Percentiles rank a stretch among this genome's conserved stretches.
Conservation (phyloP, 2,113 vertebrate species). For the Microtus montanus region DNA sequence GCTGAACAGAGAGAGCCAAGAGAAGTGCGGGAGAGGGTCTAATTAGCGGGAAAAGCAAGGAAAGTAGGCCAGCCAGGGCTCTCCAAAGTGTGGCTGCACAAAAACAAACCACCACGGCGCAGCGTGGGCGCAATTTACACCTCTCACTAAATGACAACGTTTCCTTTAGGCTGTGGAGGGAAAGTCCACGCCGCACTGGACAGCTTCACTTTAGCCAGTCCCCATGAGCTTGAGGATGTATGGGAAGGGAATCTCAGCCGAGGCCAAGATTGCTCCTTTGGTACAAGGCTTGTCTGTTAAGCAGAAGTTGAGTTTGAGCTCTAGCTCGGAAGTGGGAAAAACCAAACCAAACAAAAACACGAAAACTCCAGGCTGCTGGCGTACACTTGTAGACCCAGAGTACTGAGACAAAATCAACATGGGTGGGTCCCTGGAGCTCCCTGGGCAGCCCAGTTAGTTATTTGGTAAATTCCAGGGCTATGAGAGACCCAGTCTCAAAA, state of each 20-base stretch:
- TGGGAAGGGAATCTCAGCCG: slow-evolving; percentile 64
- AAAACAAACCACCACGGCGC: slow-evolving; percentile 57
- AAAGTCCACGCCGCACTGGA: slow-evolving; percentile 69
- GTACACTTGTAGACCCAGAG: too few species aligned
- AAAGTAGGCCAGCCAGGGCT: slow-evolving; percentile 27
- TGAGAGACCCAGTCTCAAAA: neutral
- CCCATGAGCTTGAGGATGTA: slow-evolving; percentile 71
- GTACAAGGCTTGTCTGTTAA: neutral
- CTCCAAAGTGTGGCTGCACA: neutral
- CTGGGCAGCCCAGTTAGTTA: neutral
- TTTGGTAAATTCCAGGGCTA: neutral
- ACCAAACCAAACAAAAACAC: neutral
- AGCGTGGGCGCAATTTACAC: slow-evolving; percentile 28
- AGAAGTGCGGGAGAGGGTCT: slow-evolving; percentile 36
- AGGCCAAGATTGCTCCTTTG: slow-evolving; percentile 60
- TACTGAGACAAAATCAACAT: neutral
- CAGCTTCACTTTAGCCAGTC: slow-evolving; percentile 72
- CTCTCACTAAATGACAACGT: slow-evolving; percentile 65
- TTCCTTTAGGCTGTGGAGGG: slow-evolving; percentile 52
- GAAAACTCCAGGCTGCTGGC: neutral
- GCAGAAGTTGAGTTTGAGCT: neutral
- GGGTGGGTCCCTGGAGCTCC: neutral
- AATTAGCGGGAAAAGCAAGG: slow-evolving; percentile 15
- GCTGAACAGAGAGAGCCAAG: neutral
- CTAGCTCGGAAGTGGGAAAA: neutral